Conservation (phyloP, 2,888 invertebrate genomes). For the Dolomedes plantarius region DNA sequence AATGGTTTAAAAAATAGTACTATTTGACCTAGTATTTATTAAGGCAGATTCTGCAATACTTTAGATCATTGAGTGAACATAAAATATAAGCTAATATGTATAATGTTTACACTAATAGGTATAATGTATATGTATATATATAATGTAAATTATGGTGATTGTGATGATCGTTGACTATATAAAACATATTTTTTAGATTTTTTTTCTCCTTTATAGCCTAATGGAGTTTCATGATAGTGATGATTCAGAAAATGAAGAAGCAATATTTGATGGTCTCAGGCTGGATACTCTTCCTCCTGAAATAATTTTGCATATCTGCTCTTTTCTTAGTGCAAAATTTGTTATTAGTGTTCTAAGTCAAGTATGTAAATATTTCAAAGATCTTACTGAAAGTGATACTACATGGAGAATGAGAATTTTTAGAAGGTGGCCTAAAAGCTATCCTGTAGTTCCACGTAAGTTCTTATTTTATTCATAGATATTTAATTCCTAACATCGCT, state of each 20-base stretch:
- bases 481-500: no score
- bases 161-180: no score
- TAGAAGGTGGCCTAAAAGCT: conserved; percentile 53
- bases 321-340: conserved; percentile 62
- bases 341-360: conserved; percentile 55
- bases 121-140: no score
- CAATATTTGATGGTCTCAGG: background rate
- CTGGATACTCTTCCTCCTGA: conserved; percentile 61
- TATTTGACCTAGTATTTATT: no score
- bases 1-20: no score
- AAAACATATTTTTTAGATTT: no score
- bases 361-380: conserved; percentile 53
- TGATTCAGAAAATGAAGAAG: conserved; percentile 17
- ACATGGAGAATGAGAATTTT: conserved; percentile 56
- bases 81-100: no score
- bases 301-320: conserved; percentile 62
- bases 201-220: background rate
- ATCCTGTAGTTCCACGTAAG: conserved; percentile 58
- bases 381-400: conserved; percentile 50
- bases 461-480: no score
- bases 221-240: background rate
- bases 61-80: no score
- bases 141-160: no score
- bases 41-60: no score
- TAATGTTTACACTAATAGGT: no score